Conservation (phyloP, 1,140 invertebrate species). For the Drosophila leontia region DNA sequence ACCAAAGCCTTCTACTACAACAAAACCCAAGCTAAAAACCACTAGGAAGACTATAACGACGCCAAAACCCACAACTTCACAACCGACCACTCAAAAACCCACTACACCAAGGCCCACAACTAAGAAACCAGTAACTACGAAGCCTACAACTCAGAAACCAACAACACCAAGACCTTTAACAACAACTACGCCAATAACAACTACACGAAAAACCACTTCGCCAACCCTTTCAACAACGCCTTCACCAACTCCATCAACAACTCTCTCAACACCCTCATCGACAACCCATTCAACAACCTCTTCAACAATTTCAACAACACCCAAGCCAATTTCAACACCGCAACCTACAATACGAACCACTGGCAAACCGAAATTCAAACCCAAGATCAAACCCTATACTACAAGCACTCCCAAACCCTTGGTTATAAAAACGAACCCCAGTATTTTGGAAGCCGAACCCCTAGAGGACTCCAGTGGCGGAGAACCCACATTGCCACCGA, state of each 20-base stretch:
- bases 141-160: constrained; percentile 1
- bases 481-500: constrained; percentile 87
- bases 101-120: neutral
- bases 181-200: neutral
- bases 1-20: constrained; percentile 22
- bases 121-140: no score
- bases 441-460: constrained; percentile 84
- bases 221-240: constrained; percentile 4
- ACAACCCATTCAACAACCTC: constrained; percentile 26
- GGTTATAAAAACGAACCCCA: constrained; percentile 81
- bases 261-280: constrained; percentile 4
- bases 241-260: constrained; percentile 11
- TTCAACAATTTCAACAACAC: constrained; percentile 24
- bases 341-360: constrained; percentile 17
- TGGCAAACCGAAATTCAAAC: constrained; percentile 31
- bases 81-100: constrained; percentile 1
- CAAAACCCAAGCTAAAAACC: constrained; percentile 29
- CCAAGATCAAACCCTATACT: constrained; percentile 33
- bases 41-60: constrained; percentile 36
- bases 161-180: constrained; percentile 4
- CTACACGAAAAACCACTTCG: constrained; percentile 1
- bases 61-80: constrained; percentile 15
- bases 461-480: constrained; percentile 76
- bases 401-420: constrained; percentile 57
- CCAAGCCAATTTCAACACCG: neutral